Percentiles rank a stretch among this genome's conserved stretches.
phyloP scores from a whole-genome alignment of 1,140 invertebrate genomes.

The Drosophila seguyi region DNA sequence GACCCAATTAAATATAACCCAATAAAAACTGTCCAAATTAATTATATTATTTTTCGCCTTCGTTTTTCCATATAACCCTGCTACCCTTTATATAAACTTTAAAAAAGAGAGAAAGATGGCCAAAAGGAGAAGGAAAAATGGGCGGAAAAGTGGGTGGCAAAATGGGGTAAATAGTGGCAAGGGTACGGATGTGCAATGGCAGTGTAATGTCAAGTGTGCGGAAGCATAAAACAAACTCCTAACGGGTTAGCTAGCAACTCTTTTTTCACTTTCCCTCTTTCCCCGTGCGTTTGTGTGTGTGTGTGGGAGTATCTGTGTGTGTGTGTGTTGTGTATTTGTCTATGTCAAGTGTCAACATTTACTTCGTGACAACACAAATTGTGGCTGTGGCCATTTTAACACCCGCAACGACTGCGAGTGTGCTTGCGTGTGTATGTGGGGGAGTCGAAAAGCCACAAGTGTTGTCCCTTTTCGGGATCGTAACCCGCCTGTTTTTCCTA shows the following conservation, averaged over 20 bases:
- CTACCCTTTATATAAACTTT: conserved; percentile 13
- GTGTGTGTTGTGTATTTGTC: conserved; percentile 66
- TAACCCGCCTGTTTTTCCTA: conserved; percentile 28
- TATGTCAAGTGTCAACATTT: conserved; percentile 83
- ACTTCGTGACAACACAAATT: conserved; percentile 81
- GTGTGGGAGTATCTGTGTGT: not conserved
- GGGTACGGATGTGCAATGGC: conserved; percentile 58
- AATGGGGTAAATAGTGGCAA: conserved; percentile 3
- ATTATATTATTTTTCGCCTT: conserved; percentile 13
- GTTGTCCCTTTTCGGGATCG: conserved; percentile 51
- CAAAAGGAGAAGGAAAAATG: conserved; percentile 9
- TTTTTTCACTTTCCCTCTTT: conserved; percentile 35
- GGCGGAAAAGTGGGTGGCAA: not conserved
- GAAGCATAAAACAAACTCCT: conserved; percentile 81
- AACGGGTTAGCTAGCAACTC: conserved; percentile 70
- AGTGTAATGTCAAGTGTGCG: conserved; percentile 80
- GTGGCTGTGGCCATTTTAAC: conserved; percentile 76
- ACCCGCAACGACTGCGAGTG: conserved; percentile 39
- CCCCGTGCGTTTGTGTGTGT: conserved; percentile 9
- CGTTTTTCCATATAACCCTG: conserved; percentile 16
- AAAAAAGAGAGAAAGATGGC: not conserved
- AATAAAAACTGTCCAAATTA: conserved; percentile 8
- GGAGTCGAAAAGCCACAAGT: conserved; percentile 67
- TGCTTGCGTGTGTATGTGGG: not conserved
- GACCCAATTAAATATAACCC: conserved; percentile 11